phyloP scores from a whole-genome alignment of 64 coral and sea anemone species.

The Orbicella faveolata region DNA sequence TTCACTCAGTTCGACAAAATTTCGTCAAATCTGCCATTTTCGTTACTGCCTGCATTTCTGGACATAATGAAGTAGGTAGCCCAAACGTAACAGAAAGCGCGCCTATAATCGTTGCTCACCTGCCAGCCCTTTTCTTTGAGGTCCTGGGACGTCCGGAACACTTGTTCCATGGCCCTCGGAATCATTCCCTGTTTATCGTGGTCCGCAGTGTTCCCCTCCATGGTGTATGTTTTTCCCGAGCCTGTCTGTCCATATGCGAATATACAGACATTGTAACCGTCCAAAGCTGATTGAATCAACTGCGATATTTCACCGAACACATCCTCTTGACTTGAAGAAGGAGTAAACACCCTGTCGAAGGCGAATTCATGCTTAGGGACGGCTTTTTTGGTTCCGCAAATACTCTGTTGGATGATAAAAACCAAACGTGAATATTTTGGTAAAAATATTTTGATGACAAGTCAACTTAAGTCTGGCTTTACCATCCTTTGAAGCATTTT shows the following conservation, averaged over 20 bases:
- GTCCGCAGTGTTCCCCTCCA: constrained; percentile 76
- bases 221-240: constrained; percentile 93
- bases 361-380: constrained; percentile 72
- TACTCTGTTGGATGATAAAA: not conserved
- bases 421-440: not conserved
- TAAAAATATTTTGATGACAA: too few species aligned
- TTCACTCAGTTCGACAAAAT: too few species aligned
- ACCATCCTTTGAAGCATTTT: too few species aligned
- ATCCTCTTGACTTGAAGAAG: constrained; percentile 55
- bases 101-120: constrained; percentile 22
- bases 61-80: too few species aligned
- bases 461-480: too few species aligned
- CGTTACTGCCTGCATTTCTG: too few species aligned
- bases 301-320: constrained; percentile 92
- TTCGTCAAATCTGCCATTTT: too few species aligned
- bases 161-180: constrained; percentile 76
- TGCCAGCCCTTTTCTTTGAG: constrained; percentile 89
- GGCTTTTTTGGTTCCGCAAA: constrained; percentile 52
- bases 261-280: constrained; percentile 97
- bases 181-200: constrained; percentile 74
- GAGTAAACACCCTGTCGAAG: constrained; percentile 83
- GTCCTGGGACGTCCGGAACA: constrained; percentile 52
- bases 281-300: constrained; percentile 81
- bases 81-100: too few species aligned
- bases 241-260: constrained; percentile 97